Conservation (phyloP, 2,888 invertebrate genomes). For the Boloria selene region DNA sequence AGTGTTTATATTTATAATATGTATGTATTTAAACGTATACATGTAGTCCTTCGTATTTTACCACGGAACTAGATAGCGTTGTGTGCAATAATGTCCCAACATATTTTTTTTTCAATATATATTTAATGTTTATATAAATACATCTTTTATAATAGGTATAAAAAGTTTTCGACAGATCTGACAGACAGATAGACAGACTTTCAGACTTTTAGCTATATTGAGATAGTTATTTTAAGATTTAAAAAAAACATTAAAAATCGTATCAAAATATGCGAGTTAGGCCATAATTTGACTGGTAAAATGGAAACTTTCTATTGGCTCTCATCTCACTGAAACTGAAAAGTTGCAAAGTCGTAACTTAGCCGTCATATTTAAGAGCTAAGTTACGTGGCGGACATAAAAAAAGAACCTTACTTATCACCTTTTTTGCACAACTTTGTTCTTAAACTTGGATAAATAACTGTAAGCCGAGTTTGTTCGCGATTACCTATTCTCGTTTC, state of each 20-base stretch:
- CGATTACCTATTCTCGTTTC: conserved; percentile 24
- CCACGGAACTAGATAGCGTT: too few species aligned
- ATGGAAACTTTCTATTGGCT: conserved; percentile 57
- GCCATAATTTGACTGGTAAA: conserved; percentile 55
- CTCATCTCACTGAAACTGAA: conserved; percentile 45
- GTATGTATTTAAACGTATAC: too few species aligned
- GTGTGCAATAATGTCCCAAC: too few species aligned
- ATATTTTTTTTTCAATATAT: too few species aligned
- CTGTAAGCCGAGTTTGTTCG: conserved; percentile 29
- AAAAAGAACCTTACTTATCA: conserved; percentile 33
- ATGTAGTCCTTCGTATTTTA: too few species aligned
- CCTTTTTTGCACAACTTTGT: conserved; percentile 31
- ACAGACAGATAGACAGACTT: too few species aligned
- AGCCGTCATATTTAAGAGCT: conserved; percentile 54
- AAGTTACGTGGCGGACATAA: conserved; percentile 47
- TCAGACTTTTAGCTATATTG: too few species aligned
- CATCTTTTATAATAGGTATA: too few species aligned
- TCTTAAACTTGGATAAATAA: conserved; percentile 32
- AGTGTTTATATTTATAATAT: too few species aligned
- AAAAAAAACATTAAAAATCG: conserved; percentile 3
- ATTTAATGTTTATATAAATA: too few species aligned
- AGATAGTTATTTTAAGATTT: too few species aligned
- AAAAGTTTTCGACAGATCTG: too few species aligned
- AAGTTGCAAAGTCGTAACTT: conserved; percentile 47
- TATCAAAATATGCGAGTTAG: conserved; percentile 26